phyloP scores from a whole-genome alignment of 2,797 vertebrate species.

The Erithacus rubecula region DNA sequence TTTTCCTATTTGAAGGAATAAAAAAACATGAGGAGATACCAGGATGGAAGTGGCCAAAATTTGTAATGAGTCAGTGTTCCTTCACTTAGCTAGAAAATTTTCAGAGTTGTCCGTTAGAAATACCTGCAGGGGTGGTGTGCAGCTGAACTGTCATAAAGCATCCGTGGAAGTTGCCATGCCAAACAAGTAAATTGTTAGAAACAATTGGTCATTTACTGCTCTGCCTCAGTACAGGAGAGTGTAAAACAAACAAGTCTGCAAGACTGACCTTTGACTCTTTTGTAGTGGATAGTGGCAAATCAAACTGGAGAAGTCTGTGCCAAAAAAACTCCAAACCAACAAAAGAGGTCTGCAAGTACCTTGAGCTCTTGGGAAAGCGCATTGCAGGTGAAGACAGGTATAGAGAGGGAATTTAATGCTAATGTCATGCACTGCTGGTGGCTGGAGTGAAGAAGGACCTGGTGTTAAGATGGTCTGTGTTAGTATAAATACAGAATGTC shows the following conservation, averaged over 20 bases:
- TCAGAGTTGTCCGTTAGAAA: background rate
- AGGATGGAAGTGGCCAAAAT: background rate
- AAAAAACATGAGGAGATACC: background rate
- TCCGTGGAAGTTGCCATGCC: accelerated
- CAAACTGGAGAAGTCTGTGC: background rate
- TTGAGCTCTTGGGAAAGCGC: background rate
- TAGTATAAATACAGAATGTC: background rate
- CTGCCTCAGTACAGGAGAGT: background rate
- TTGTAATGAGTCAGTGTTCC: background rate
- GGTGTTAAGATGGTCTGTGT: background rate
- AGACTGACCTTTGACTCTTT: background rate
- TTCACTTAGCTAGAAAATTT: background rate
- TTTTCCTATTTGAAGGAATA: background rate
- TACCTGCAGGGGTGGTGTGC: background rate
- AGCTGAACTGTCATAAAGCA: background rate
- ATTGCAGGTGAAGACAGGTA: background rate
- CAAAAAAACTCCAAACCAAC: background rate
- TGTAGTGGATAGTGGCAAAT: background rate
- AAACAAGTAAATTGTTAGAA: background rate
- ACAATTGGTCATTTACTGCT: background rate
- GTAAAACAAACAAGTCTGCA: background rate
- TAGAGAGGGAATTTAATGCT: background rate
- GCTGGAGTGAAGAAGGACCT: background rate
- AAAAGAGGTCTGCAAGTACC: background rate
- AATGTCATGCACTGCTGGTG: background rate